These are phyloP conservation scores for Grammomys dolichurus DNA, from an alignment of 2,113 vertebrate species.

Conservation along the genomic window DNA sequence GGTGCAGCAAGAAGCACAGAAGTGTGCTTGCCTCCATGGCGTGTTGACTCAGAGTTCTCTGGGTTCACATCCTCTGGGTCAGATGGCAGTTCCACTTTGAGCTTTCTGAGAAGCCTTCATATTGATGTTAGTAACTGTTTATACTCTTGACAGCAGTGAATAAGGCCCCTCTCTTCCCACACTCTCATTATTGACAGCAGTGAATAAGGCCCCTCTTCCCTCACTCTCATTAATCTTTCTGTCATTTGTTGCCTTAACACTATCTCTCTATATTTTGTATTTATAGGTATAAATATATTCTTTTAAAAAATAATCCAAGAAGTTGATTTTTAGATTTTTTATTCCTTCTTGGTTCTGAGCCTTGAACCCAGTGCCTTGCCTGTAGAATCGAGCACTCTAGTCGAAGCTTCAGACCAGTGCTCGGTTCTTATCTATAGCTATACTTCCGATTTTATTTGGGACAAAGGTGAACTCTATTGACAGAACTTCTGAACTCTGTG, in stretches of 20 bases:
- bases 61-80: not conserved
- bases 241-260: not conserved
- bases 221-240: not conserved
- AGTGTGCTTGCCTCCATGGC: accelerated
- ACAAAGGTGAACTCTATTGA: slow-evolving; percentile 27
- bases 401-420: not conserved
- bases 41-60: not conserved
- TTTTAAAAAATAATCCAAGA: not conserved
- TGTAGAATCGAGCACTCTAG: not conserved
- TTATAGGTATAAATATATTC: not conserved
- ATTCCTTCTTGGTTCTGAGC: not conserved
- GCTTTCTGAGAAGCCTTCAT: not conserved
- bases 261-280: not conserved
- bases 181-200: too few species aligned
- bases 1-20: not conserved
- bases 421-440: not conserved
- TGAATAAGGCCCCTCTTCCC: not conserved
- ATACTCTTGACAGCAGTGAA: not conserved
- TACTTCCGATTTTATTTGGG: not conserved
- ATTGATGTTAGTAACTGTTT: not conserved
- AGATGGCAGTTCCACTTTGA: not conserved
- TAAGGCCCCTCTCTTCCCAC: not conserved
- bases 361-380: not conserved
- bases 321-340: slow-evolving; percentile 40
- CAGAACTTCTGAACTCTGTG: not conserved